Evolutionary conservation across 2,797 vertebrate species (phyloP), one percentile per base, ranked within the genome.

Genomic region (Acanthiza pusilla): DNA sequence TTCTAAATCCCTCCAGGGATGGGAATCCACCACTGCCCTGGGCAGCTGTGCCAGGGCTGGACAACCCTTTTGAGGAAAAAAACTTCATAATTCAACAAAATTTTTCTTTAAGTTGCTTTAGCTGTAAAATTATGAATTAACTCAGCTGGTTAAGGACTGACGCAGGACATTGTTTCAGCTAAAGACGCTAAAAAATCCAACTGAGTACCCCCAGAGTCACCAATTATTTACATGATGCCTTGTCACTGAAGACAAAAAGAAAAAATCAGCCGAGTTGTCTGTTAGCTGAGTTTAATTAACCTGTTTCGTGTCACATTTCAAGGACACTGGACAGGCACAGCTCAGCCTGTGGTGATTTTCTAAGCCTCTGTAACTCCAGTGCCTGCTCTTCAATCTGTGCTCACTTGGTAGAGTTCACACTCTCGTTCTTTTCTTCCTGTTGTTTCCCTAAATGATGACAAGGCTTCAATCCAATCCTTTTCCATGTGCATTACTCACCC

Each of bases 401-500:
- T 65, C 48, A 45, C 65, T 77, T 17, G 17, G 65, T 32, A 26
- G 5, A 8, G 1, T 27, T 83, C 90, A 90, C 54, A 67, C 12
- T 25, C 34, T 32, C 2, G 0, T 11, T 71, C 42, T 36, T 79
- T 30, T 30, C 67, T n/a, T 87, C 57, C 48, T 53, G 16, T 13
- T 73, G 67, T 32, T 91, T 50, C 48, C 53, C n/a, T 50, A 74
- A 75, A 67, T 13, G 65, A 94, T 77, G 85, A 75, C 61, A 89
- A 75, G 68, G 54, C 61, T 88, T 78, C 50, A 34, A 9, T 32
- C 70, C 43, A 77, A 34, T n/a, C 72, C 63, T 89, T 55, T 89
- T 58, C 75, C 76, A 94, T 18, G 54, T 65, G 76, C 65, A 72
- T 72, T 85, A 81, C 79, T 89, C 88, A 78, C 47, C 19, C 36